phyloP scores from a whole-genome alignment of 2,797 vertebrate genomes.

The Alfaro cultratus region DNA sequence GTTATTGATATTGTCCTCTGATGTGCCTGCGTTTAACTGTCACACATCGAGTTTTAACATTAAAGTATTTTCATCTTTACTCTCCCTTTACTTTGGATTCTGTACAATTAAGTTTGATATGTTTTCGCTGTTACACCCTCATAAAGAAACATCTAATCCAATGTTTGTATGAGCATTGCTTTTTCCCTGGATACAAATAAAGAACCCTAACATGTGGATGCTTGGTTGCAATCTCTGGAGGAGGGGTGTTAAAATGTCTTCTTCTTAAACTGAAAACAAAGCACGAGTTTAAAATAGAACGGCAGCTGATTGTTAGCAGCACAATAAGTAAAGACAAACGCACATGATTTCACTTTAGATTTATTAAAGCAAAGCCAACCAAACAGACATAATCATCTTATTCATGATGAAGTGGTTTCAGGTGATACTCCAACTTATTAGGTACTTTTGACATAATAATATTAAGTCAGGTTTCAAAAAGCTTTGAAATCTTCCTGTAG shows the following conservation, averaged over 20 bases:
- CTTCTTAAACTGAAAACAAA: conserved; percentile 38
- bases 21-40: conserved; percentile 4
- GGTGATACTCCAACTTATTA: background rate
- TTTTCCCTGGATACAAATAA: conserved; percentile 24
- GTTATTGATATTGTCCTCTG: background rate
- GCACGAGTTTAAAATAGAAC: conserved; percentile 7
- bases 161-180: conserved; percentile 44
- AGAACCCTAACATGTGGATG: background rate
- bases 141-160: conserved; percentile 10
- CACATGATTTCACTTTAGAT: conserved; percentile 62
- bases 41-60: conserved; percentile 13
- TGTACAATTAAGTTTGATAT: conserved; percentile 45
- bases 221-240: conserved; percentile 3
- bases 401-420: conserved; percentile 7
- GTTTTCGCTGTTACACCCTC: conserved; percentile 24
- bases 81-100: conserved; percentile 23
- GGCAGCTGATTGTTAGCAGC: background rate
- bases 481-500: conserved; percentile 29
- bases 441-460: conserved; percentile 16
- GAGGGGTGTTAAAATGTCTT: conserved; percentile 58
- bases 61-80: background rate
- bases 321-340: conserved; percentile 10
- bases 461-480: conserved; percentile 18
- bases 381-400: conserved; percentile 41
- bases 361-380: conserved; percentile 68